These are phyloP conservation scores for Schrankia costaestrigalis DNA, from an alignment of 2,888 invertebrate species.

Conservation along the genomic window DNA sequence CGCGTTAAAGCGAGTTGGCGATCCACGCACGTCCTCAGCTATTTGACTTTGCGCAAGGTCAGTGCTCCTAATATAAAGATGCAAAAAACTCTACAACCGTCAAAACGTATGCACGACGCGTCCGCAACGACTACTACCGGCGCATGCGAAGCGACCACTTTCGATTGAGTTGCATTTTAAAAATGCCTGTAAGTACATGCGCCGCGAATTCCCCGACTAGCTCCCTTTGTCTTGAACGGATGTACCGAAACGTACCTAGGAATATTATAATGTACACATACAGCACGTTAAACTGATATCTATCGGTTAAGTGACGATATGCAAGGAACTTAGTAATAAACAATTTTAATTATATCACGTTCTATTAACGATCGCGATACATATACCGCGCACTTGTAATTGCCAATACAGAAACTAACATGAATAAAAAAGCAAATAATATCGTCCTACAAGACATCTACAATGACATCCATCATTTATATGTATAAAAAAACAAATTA, in stretches of 20 bases:
- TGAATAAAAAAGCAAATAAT: not conserved
- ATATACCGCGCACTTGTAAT: conserved; percentile 5
- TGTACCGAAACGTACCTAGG: conserved; percentile 34
- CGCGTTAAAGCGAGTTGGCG: conserved; percentile 53
- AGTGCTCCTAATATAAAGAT: conserved; percentile 78
- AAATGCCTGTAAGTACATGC: conserved; percentile 40
- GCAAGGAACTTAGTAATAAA: conserved; percentile 23
- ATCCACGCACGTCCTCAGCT: conserved; percentile 57
- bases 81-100: conserved; percentile 57
- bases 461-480: too few species aligned
- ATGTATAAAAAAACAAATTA: too few species aligned
- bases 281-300: conserved; percentile 18
- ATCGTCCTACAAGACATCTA: too few species aligned
- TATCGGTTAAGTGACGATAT: conserved; percentile 12
- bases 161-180: conserved; percentile 62
- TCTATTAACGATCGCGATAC: conserved; percentile 4
- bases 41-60: conserved; percentile 80
- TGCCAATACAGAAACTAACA: not conserved
- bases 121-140: conserved; percentile 40
- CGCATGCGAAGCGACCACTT: conserved; percentile 70
- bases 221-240: conserved; percentile 47
- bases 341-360: conserved; percentile 20
- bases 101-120: conserved; percentile 51
- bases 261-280: conserved; percentile 31
- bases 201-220: conserved; percentile 35